phyloP scores from a whole-genome alignment of 2,888 invertebrate species.

The Tetragnatha montana region DNA sequence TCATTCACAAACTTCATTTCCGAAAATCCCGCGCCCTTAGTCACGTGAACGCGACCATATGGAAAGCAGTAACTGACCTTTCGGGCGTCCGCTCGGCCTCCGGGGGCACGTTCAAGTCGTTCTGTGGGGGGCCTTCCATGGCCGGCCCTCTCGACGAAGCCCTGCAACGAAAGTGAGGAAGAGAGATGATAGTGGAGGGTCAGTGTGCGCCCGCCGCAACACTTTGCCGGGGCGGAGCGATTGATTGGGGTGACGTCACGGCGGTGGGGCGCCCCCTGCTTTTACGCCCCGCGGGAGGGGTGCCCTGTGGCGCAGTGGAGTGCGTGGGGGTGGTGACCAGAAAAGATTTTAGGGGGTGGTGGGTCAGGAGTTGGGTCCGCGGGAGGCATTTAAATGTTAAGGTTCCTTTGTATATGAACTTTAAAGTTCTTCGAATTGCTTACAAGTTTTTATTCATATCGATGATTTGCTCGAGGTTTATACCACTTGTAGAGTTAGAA shows the following conservation, averaged over 20 bases:
- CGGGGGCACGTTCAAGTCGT: slow-evolving; percentile 37
- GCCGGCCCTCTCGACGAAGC: background rate
- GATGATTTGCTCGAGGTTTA: too few species aligned
- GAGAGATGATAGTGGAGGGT: background rate
- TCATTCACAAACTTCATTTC: too few species aligned
- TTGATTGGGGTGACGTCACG: slow-evolving; percentile 41
- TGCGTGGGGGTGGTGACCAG: too few species aligned
- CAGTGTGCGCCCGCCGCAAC: background rate
- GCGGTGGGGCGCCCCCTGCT: background rate
- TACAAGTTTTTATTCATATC: too few species aligned
- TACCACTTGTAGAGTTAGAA: too few species aligned
- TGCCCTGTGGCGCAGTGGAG: too few species aligned
- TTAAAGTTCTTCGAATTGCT: too few species aligned
- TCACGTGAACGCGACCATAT: slow-evolving; percentile 18
- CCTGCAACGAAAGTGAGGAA: background rate
- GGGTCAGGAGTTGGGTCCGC: too few species aligned
- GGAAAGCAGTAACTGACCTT: slow-evolving; percentile 34
- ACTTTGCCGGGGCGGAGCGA: slow-evolving; percentile 14
- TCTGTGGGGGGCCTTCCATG: slow-evolving; percentile 35
- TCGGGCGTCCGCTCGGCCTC: background rate
- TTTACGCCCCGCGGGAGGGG: background rate
- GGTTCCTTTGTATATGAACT: too few species aligned
- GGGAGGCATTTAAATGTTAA: too few species aligned
- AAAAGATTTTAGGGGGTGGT: too few species aligned
- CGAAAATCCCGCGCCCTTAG: too few species aligned